A percentile compares a stretch with the other conserved stretches of the same genome.
These are phyloP conservation scores for Rhodophaea formosa DNA, from an alignment of 2,888 invertebrate genomes.

Conservation along the genomic window DNA sequence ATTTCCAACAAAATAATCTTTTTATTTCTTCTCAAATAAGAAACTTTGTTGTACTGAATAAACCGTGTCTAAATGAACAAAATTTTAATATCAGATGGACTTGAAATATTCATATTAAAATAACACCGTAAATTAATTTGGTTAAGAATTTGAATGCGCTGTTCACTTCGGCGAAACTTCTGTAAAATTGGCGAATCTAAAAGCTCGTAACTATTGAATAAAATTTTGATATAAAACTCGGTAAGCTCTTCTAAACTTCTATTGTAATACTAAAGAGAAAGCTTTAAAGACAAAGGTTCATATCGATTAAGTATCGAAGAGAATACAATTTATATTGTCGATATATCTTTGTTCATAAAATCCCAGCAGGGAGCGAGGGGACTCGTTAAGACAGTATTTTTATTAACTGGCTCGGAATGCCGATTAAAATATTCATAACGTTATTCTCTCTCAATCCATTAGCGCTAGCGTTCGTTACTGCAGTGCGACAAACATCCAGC, in stretches of 20 bases:
- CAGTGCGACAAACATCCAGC: constrained; percentile 11
- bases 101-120: constrained; percentile 6
- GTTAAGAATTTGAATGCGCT: constrained; percentile 3
- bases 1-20: neutral
- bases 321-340: constrained; percentile 51
- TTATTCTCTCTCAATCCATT: constrained; percentile 65
- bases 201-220: neutral
- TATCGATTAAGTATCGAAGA: constrained; percentile 49
- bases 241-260: constrained; percentile 3
- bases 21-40: neutral
- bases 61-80: neutral
- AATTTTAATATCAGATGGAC: neutral
- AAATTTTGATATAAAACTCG: constrained; percentile 3
- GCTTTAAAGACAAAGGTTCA: constrained; percentile 35
- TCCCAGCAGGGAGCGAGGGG: constrained; percentile 65
- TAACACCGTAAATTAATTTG: neutral
- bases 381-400: constrained; percentile 74
- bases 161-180: neutral
- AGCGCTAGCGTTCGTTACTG: constrained; percentile 41
- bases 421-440: constrained; percentile 71
- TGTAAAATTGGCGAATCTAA: neutral
- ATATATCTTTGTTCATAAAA: constrained; percentile 73
- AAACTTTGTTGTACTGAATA: neutral
- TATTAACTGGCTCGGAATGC: constrained; percentile 73
- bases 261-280: constrained; percentile 24